Base-by-base conservation (phyloP, 1,140 invertebrate species). In the Pseudomyrmex pallidus region DNA sequence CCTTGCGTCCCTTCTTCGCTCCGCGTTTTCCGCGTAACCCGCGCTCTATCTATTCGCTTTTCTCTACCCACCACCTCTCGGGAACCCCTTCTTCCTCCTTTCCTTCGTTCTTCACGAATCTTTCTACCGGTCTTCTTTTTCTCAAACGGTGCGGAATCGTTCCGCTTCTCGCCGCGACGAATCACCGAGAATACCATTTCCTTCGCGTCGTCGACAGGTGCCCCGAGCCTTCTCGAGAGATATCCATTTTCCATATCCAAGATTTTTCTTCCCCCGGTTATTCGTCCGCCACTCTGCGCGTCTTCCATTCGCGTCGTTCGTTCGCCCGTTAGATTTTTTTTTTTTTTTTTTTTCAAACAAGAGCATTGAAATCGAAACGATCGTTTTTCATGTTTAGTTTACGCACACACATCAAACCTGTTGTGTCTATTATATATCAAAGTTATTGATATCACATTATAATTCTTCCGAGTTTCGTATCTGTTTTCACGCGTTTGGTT, bases 231-330 rank as follows among this genome's bases (percentile, higher is more conserved):
- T 35, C 80, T 76, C 74, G 84, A 86, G 84, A 89, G 84, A 89
- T 89, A 89, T 82, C 84, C 77, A 66, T 88, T 89, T 88, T 88
- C 74, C 74, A 86, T 89, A 88, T 86, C 85, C 78, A 74, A n/a
- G 20, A 64, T 20, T 48, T 82, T 56, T 50, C 22, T 25, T n/a
- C 20, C 35, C 35, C 15, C 13, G 52, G 17, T 44, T 46, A 44
- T 82, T 52, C 20, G 9, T 64, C 35, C 48, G 20, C 12, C 25
- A 20, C 25, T 22, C 12, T 13, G 10, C 44, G n/a, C 20, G 7
- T 57, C 48, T 15, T 12, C 25, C 2, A 9, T 20, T 15, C 15
- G n/a, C 15, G 7, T 78, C 66, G 57, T 68, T 78, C 57, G 17
- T 68, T 46, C 17, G 15, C 3, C 35, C 35, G 13, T 3, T 78